These are phyloP conservation scores for Erannis defoliaria DNA, from an alignment of 2,888 invertebrate species.

Conservation along the genomic window DNA sequence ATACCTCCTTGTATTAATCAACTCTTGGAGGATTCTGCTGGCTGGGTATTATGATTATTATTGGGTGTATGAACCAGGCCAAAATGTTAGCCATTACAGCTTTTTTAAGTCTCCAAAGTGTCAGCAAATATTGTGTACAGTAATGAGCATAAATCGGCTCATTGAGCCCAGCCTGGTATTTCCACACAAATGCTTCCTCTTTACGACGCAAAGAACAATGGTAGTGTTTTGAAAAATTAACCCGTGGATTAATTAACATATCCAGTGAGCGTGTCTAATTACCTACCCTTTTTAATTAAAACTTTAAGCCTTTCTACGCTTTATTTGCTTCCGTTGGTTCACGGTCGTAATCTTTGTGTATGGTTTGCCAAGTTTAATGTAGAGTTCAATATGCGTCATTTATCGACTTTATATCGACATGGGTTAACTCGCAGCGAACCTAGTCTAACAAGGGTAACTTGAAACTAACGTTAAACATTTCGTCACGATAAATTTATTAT, in stretches of 20 bases:
- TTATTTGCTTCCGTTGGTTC: conserved; percentile 70
- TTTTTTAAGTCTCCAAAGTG: conserved; percentile 1
- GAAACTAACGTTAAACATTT: too few species aligned
- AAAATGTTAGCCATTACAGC: too few species aligned
- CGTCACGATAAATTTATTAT: too few species aligned
- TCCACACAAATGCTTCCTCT: conserved; percentile 61
- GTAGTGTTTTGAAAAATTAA: conserved; percentile 80
- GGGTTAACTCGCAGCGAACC: too few species aligned
- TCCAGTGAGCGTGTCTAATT: conserved; percentile 81
- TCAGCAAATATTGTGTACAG: conserved; percentile 13
- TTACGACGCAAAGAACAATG: conserved; percentile 77
- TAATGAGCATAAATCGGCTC: conserved; percentile 31
- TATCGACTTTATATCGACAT: neutral
- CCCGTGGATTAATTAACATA: conserved; percentile 83
- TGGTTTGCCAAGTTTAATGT: conserved; percentile 2
- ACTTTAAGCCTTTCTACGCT: conserved; percentile 71
- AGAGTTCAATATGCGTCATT: neutral
- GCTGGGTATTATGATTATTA: too few species aligned
- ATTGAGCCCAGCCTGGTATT: conserved; percentile 34
- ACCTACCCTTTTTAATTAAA: conserved; percentile 83
- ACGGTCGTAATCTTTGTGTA: conserved; percentile 22
- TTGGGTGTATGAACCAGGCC: too few species aligned
- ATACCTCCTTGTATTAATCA: too few species aligned
- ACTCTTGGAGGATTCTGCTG: too few species aligned
- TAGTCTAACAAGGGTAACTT: too few species aligned